Evolutionary conservation across 1,140 invertebrate species (phyloP).

Genomic region (Listronotus oregonensis): DNA sequence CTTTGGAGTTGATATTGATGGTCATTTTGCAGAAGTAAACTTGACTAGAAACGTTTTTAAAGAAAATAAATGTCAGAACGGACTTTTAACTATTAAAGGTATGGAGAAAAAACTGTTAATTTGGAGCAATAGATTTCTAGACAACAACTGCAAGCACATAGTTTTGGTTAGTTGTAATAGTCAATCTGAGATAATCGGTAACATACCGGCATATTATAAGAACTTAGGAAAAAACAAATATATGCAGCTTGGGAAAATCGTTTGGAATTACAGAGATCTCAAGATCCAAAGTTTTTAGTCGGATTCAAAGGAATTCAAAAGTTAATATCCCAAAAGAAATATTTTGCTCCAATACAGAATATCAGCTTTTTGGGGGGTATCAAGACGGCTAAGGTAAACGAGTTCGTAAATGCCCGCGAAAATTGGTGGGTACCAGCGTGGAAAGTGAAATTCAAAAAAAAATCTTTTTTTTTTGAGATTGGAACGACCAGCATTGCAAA

Average conservation of each 20-base stretch:
- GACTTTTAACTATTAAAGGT: conserved; percentile 86
- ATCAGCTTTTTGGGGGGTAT: conserved; percentile 93
- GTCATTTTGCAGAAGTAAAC: conserved; percentile 87
- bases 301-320: conserved; percentile 93
- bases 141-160: conserved; percentile 85
- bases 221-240: conserved; percentile 76
- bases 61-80: conserved; percentile 81
- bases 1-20: conserved; percentile 84
- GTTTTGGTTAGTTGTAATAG: conserved; percentile 88
- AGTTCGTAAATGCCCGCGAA: conserved; percentile 83
- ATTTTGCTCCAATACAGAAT: conserved; percentile 89
- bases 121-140: conserved; percentile 75
- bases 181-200: conserved; percentile 90
- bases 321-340: conserved; percentile 89
- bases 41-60: conserved; percentile 85
- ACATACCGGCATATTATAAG: conserved; percentile 78
- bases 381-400: conserved; percentile 84
- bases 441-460: conserved; percentile 74
- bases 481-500: conserved; percentile 98
- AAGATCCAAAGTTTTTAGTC: conserved; percentile 79
- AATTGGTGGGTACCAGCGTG: conserved; percentile 93
- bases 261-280: conserved; percentile 55
- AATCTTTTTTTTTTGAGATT: conserved; percentile 99
- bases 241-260: conserved; percentile 43
- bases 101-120: conserved; percentile 97